These are phyloP conservation scores for Brachypodius melanocephalos DNA, from an alignment of 2,113 vertebrate genomes.

Conservation along the genomic window DNA sequence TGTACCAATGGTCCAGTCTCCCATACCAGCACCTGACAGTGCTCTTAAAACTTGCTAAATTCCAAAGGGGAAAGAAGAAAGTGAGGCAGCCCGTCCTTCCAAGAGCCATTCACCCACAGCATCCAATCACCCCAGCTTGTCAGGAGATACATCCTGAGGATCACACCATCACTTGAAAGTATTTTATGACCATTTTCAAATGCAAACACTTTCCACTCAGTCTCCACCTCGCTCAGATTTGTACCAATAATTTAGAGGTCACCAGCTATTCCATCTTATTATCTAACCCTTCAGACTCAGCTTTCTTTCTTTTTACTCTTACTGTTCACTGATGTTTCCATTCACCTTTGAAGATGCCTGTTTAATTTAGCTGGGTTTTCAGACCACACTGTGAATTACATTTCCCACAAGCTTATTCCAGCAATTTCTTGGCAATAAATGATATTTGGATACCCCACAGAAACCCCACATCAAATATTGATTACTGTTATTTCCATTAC, in stretches of 20 bases:
- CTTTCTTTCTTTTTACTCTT: background rate
- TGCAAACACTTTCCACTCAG: background rate
- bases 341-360: background rate
- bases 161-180: background rate
- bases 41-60: background rate
- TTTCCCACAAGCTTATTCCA: background rate
- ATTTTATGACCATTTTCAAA: background rate
- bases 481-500: slow-evolving; percentile 2
- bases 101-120: background rate
- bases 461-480: slow-evolving; percentile 31
- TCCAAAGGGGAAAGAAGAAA: background rate
- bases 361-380: background rate
- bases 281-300: background rate
- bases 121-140: background rate
- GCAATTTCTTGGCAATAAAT: slow-evolving; percentile 6
- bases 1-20: background rate
- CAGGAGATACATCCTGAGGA: background rate
- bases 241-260: slow-evolving; percentile 14
- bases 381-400: background rate
- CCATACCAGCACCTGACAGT: background rate
- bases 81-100: background rate
- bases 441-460: slow-evolving; percentile 29
- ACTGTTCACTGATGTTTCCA: background rate
- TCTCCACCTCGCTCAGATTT: background rate
- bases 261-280: slow-evolving; percentile 13